A percentile compares a stretch with the other conserved stretches of the same genome.
Conservation (phyloP, 2,888 invertebrate species). For the Drosophila yooni region DNA sequence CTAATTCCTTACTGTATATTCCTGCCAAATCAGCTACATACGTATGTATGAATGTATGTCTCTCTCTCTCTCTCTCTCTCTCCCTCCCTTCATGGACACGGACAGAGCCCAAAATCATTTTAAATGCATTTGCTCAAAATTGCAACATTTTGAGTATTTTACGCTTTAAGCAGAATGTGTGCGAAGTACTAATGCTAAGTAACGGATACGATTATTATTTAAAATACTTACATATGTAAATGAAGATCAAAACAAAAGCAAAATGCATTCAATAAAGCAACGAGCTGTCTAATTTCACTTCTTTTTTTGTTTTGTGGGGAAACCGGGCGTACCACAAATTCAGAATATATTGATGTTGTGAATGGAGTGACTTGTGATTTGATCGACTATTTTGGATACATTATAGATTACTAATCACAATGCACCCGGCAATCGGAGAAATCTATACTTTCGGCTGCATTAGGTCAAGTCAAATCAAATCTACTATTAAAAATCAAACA, state of each 20-base stretch:
- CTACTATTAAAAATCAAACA: not conserved
- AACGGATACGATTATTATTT: conserved; percentile 43
- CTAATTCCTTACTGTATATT: conserved; percentile 1
- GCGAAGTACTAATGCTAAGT: conserved; percentile 22
- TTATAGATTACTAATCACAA: not conserved
- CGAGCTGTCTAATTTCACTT: conserved; percentile 23
- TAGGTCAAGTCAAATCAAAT: not conserved
- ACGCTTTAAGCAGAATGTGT: conserved; percentile 6
- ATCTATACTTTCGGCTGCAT: not conserved
- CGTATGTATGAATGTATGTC: too few relatives aligned
- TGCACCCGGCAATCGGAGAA: not conserved
- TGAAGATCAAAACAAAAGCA: conserved; percentile 38
- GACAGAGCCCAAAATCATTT: not conserved
- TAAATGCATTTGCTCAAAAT: not conserved
- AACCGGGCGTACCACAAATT: not conserved
- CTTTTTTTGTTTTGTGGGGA: not conserved
- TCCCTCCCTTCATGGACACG: not conserved
- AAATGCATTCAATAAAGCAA: conserved; percentile 60
- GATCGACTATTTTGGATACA: not conserved
- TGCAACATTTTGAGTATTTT: not conserved
- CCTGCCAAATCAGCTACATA: not conserved
- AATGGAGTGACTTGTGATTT: not conserved
- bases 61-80: not conserved
- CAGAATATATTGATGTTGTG: not conserved
- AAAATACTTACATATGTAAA: conserved; percentile 46